phyloP scores from a whole-genome alignment of 1,140 invertebrate genomes.

The Sminthurinus signatus region DNA sequence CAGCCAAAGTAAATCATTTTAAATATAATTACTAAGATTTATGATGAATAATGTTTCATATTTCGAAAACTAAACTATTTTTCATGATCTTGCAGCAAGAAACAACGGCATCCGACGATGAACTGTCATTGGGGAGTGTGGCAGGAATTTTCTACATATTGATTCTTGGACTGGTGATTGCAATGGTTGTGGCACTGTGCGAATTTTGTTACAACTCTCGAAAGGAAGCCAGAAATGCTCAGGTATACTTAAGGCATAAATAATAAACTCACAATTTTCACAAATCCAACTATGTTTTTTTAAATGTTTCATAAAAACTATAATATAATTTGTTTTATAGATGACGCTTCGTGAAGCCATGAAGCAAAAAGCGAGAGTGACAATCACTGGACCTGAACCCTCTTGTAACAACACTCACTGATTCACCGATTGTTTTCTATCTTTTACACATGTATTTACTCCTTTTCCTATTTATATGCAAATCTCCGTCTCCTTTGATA shows the following conservation, averaged over 20 bases:
- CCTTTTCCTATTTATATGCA: too few relatives aligned
- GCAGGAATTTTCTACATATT: slow-evolving; percentile 58
- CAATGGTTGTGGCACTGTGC: slow-evolving; percentile 52
- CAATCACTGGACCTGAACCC: slow-evolving; percentile 56
- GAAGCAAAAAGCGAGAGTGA: slow-evolving; percentile 77
- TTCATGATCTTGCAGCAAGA: slow-evolving; percentile 45
- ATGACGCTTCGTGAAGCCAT: slow-evolving; percentile 72
- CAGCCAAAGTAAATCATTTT: slow-evolving; percentile 34
- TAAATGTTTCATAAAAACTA: neutral
- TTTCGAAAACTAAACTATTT: neutral
- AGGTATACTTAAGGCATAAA: slow-evolving; percentile 42
- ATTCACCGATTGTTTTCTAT: too few relatives aligned
- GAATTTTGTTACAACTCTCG: slow-evolving; percentile 52
- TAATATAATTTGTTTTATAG: slow-evolving; percentile 45
- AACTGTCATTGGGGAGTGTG: slow-evolving; percentile 58
- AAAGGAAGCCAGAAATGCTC: slow-evolving; percentile 46
- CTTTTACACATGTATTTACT: too few relatives aligned
- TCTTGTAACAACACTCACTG: slow-evolving; percentile 16
- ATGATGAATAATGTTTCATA: neutral
- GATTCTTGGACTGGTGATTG: slow-evolving; percentile 54
- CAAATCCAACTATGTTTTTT: neutral
- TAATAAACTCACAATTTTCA: neutral
- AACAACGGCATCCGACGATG: slow-evolving; percentile 48
- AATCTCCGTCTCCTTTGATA: too few relatives aligned
- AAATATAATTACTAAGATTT: neutral